phyloP scores from a whole-genome alignment of 2,113 vertebrate species.

The Chionis minor region DNA sequence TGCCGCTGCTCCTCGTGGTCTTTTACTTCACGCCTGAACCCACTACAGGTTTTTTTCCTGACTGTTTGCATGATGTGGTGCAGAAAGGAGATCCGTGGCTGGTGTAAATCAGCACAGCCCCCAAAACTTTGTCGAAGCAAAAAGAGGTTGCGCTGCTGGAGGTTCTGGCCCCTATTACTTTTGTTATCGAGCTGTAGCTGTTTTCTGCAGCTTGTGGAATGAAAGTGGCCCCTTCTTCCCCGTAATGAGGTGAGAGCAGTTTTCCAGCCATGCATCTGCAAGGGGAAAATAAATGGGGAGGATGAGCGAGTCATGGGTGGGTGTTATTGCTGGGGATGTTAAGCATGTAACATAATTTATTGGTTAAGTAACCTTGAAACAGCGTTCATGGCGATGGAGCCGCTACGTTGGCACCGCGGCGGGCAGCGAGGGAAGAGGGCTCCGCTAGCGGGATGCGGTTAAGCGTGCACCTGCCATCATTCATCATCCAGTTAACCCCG shows the following conservation, averaged over 20 bases:
- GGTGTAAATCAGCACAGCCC: neutral
- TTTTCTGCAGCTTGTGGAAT: neutral
- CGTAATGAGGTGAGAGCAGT: fast-evolving
- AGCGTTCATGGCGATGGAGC: neutral
- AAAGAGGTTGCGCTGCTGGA: neutral
- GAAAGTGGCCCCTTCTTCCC: neutral
- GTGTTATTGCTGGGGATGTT: constrained; percentile 26
- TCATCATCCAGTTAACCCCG: neutral
- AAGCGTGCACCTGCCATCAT: neutral
- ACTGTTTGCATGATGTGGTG: neutral
- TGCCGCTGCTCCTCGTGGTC: neutral
- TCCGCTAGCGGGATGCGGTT: neutral
- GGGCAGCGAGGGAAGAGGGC: neutral
- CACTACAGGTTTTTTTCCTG: neutral
- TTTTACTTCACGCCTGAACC: neutral
- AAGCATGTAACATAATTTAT: constrained; percentile 55
- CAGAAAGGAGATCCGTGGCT: neutral
- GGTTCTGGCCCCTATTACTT: neutral
- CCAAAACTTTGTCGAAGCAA: neutral
- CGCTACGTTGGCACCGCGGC: neutral
- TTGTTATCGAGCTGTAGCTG: neutral
- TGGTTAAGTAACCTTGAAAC: constrained; percentile 57
- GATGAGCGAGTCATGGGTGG: constrained; percentile 25
- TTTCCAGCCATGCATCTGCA: neutral
- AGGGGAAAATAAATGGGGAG: constrained; percentile 22